Conservation (phyloP, 2,888 invertebrate genomes). For the Sphaeridia pumilis region DNA sequence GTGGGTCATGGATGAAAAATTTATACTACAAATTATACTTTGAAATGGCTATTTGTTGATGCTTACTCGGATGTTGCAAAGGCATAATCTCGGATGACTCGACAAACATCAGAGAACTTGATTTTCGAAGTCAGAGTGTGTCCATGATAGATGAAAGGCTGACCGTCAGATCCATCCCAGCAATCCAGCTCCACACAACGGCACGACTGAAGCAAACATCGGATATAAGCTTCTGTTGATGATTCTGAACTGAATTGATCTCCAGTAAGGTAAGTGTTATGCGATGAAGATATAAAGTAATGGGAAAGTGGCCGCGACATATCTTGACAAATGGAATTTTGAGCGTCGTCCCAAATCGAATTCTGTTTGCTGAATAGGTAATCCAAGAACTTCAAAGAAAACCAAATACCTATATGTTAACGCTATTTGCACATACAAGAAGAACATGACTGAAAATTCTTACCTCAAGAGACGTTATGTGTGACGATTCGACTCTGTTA, state of each 20-base stretch:
- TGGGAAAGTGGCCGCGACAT: conserved; percentile 79
- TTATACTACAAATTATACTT: no score
- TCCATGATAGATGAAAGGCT: conserved; percentile 91
- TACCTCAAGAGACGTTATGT: conserved; percentile 8
- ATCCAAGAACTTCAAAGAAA: conserved; percentile 60
- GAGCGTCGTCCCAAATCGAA: conserved; percentile 69
- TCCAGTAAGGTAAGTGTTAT: conserved; percentile 95
- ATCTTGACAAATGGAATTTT: conserved; percentile 67
- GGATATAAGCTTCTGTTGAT: conserved; percentile 86
- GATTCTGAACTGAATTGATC: conserved; percentile 97
- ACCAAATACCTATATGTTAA: conserved; percentile 4
- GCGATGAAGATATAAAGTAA: conserved; percentile 95
- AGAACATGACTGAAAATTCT: no score
- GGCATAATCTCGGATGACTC: conserved; percentile 88
- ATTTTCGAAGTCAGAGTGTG: conserved; percentile 96
- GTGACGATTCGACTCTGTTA: conserved; percentile 44
- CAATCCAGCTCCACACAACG: conserved; percentile 95
- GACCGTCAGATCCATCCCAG: conserved; percentile 94
- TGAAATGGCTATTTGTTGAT: not conserved
- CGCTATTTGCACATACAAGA: no score
- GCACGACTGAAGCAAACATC: conserved; percentile 83
- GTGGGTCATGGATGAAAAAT: no score
- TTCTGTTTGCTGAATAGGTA: conserved; percentile 90
- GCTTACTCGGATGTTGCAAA: conserved; percentile 77
- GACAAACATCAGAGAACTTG: conserved; percentile 83